A percentile compares a stretch with the other conserved stretches of the same genome.
These are phyloP conservation scores for Cercocebus atys DNA, from an alignment of 2,113 vertebrate species.

Conservation along the genomic window DNA sequence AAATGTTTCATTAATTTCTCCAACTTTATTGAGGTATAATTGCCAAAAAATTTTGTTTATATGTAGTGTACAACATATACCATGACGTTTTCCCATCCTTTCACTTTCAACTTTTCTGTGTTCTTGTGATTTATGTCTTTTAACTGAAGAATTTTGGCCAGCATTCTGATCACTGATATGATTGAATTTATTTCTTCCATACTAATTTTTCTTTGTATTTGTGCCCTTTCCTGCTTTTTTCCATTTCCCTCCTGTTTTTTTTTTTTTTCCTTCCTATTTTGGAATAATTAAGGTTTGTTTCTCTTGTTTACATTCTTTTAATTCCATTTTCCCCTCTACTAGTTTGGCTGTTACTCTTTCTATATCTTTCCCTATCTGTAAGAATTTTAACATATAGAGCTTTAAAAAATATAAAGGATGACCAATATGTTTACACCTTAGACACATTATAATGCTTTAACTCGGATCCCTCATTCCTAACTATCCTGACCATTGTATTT, in stretches of 20 bases:
- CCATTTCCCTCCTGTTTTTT: neutral
- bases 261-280: neutral
- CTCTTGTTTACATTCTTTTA: neutral
- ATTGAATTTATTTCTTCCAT: neutral
- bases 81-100: neutral
- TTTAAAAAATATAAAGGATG: neutral
- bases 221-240: neutral
- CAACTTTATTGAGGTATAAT: neutral
- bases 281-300: neutral
- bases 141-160: neutral
- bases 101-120: neutral
- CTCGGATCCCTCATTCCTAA: neutral
- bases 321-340: neutral
- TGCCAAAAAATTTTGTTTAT: neutral
- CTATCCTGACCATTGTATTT: neutral
- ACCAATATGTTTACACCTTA: neutral
- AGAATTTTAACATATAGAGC: neutral
- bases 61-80: neutral
- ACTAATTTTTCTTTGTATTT: neutral
- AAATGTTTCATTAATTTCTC: neutral
- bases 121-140: neutral
- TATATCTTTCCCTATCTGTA: neutral
- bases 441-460: neutral
- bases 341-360: neutral
- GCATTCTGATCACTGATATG: neutral